Evolutionary conservation across 2,797 vertebrate genomes (phyloP).

Genomic region (Syngnathus rostellatus): DNA sequence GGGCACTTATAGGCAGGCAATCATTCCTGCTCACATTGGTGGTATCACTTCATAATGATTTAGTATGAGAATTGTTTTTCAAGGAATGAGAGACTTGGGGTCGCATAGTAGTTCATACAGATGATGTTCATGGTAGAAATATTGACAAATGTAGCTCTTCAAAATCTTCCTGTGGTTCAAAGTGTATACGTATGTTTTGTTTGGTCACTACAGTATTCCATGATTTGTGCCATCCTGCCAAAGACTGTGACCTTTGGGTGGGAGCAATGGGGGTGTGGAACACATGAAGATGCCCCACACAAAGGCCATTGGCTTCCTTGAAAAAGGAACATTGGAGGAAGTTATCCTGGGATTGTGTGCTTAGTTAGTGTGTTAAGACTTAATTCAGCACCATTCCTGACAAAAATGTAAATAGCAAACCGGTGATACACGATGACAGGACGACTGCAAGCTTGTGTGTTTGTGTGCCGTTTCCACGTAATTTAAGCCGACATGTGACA

Average conservation of each 20-base stretch:
- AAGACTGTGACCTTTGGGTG: conserved; percentile 59
- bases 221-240: conserved; percentile 43
- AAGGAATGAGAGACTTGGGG: too few relatives aligned
- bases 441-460: conserved; percentile 18
- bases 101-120: too few relatives aligned
- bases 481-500: conserved; percentile 47
- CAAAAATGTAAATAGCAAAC: neutral
- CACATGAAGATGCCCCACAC: conserved; percentile 65
- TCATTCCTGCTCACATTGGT: too few relatives aligned
- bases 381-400: neutral
- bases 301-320: conserved; percentile 64
- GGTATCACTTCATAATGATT: too few relatives aligned
- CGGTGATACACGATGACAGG: conserved; percentile 1
- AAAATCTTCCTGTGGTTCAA: neutral
- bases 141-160: neutral
- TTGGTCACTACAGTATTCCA: conserved; percentile 31
- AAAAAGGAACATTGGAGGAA: conserved; percentile 47
- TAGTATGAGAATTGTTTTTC: too few relatives aligned
- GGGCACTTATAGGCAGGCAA: too few relatives aligned
- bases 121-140: neutral
- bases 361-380: neutral
- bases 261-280: conserved; percentile 54
- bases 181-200: neutral
- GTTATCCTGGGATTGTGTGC: conserved; percentile 7
- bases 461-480: conserved; percentile 34